Base-by-base conservation (phyloP, 1,140 invertebrate genomes). In the Glomeris maerens region DNA sequence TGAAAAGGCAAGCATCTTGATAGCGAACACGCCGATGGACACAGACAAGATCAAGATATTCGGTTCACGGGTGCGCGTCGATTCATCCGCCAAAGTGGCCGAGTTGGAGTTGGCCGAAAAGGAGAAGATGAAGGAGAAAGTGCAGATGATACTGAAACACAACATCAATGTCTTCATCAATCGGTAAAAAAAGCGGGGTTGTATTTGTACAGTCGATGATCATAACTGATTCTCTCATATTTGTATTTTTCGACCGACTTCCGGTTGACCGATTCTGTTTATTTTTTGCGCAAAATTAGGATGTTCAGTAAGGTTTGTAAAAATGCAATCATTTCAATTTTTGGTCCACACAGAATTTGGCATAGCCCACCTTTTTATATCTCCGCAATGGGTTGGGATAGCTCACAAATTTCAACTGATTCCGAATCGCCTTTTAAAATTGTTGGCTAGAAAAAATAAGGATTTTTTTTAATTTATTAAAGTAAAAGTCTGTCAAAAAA, bases 1-100 rank as follows among this genome's bases (percentile, higher is more conserved):
- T 59, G 89, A 95, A 70, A 95, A 83, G 60, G 92, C 92, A 10
- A 84, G 81, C 62, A 98, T 99, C 63, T 76, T 99, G 13, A 93
- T 99, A 63, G 95, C 95, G n/a, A 99, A 99, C 64, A 99, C 96
- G 28, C 90, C 96, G 0, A 99, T 99, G 96, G 96, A 99, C 67
- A 94, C 93, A 20, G 96, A 99, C 63, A 99, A 99, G 72, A 96
- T 99, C 55, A 98, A 98, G 76, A 72, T 98, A n/a, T 99, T 98
- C 74, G 95, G 94, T 47, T 96, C 93, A 14, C 81, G 90, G 57
- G 92, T 98, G 49, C 81, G 90, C 61, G 94, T 98, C 1, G 95
- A 99, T 68, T 95, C 92, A 0, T 83, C 98, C 72, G 84, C 94
- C 2, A 98, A 98, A 69, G 91, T 99, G 51, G 95, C 95, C 14